Conservation (phyloP, 2,888 invertebrate species). For the Pollenia labialis region DNA sequence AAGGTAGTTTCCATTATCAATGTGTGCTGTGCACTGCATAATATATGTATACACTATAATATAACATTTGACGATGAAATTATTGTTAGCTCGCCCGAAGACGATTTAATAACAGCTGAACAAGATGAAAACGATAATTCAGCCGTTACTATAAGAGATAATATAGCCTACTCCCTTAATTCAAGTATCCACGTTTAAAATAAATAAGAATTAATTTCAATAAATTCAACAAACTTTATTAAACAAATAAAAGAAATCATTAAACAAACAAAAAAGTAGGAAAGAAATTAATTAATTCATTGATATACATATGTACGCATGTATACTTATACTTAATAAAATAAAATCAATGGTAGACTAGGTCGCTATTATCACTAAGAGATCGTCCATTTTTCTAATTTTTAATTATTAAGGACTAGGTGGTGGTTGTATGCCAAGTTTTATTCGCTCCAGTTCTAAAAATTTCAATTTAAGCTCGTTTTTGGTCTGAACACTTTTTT, state of each 20-base stretch:
- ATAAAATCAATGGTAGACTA: too few species aligned
- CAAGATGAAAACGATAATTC: slow-evolving; percentile 5
- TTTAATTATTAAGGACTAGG: background rate
- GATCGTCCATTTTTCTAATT: background rate
- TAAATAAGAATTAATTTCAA: background rate
- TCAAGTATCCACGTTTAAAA: background rate
- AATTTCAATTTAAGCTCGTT: slow-evolving; percentile 17
- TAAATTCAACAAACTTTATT: background rate
- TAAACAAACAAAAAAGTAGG: slow-evolving; percentile 10
- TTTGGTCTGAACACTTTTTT: slow-evolving; percentile 8
- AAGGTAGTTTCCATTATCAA: background rate
- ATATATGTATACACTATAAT: background rate
- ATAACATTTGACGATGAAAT: background rate
- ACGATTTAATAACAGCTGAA: background rate
- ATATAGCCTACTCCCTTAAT: background rate
- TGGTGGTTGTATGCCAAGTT: slow-evolving; percentile 13
- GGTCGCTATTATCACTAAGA: too few species aligned
- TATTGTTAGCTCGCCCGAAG: background rate
- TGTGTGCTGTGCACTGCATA: slow-evolving; percentile 9
- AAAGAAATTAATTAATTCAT: background rate
- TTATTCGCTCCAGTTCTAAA: slow-evolving; percentile 20
- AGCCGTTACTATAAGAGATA: background rate
- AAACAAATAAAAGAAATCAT: background rate
- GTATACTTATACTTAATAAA: too few species aligned
- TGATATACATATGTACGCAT: background rate